Evolutionary conservation across 2,888 invertebrate genomes (phyloP).

Genomic region (Habroteleia sp.): DNA sequence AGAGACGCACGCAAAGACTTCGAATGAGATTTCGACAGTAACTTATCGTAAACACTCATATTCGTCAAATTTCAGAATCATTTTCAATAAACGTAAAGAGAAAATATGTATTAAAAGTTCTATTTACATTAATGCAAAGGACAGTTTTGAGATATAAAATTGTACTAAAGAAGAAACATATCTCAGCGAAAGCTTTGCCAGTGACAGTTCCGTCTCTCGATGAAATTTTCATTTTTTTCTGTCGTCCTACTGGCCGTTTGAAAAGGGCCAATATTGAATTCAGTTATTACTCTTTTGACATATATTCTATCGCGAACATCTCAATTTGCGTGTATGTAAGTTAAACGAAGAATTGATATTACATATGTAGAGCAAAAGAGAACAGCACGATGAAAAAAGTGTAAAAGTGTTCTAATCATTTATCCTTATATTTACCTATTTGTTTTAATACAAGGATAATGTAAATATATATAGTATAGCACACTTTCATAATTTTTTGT

Average conservation of each 20-base stretch:
- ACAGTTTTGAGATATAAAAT: slow-evolving; percentile 53
- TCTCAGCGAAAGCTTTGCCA: slow-evolving; percentile 68
- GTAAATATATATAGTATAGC: no score
- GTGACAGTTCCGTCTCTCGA: slow-evolving; percentile 77
- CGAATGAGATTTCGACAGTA: slow-evolving; percentile 26
- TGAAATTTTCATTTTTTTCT: slow-evolving; percentile 77
- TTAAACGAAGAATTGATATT: slow-evolving; percentile 48
- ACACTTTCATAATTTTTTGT: no score
- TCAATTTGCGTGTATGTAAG: slow-evolving; percentile 55
- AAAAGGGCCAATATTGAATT: slow-evolving; percentile 80
- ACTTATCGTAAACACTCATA: slow-evolving; percentile 34
- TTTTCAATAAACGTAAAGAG: background rate
- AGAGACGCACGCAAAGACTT: slow-evolving; percentile 34
- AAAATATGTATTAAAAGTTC: slow-evolving; percentile 14
- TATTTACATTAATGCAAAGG: slow-evolving; percentile 45
- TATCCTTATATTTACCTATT: no score
- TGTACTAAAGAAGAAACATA: slow-evolving; percentile 37
- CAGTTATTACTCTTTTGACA: slow-evolving; percentile 79
- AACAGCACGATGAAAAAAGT: no score
- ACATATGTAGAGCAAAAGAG: no score
- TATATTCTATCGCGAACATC: slow-evolving; percentile 63
- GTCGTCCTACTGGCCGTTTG: slow-evolving; percentile 73
- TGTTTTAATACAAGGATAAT: no score
- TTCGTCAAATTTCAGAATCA: slow-evolving; percentile 2
- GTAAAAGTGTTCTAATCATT: no score